These are phyloP conservation scores for Pempheris klunzingeri DNA, from an alignment of 2,797 vertebrate species.

Conservation along the genomic window DNA sequence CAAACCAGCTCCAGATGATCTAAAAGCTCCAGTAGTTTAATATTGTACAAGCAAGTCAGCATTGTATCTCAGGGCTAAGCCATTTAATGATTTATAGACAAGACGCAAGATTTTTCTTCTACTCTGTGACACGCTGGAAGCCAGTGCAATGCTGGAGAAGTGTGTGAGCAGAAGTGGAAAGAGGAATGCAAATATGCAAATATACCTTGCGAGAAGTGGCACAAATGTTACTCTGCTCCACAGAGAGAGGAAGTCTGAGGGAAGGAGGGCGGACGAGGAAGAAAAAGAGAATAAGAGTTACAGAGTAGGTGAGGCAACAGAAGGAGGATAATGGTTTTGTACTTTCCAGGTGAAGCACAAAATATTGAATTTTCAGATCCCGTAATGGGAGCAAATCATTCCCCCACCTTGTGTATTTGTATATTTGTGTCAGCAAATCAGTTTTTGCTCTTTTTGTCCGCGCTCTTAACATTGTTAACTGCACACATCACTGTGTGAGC, in stretches of 20 bases:
- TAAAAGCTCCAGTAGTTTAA: slow-evolving; percentile 57
- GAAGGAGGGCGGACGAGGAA: background rate
- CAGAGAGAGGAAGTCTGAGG: background rate
- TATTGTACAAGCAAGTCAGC: slow-evolving; percentile 60
- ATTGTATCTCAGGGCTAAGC: slow-evolving; percentile 55
- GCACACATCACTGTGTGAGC: slow-evolving; percentile 58
- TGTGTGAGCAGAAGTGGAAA: slow-evolving; percentile 7
- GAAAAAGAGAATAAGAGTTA: background rate
- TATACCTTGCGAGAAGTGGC: slow-evolving; percentile 11
- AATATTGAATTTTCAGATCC: slow-evolving; percentile 55
- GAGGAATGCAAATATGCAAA: slow-evolving; percentile 28
- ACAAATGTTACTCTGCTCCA: slow-evolving; percentile 3
- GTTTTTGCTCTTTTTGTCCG: slow-evolving; percentile 48
- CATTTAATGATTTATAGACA: slow-evolving; percentile 73
- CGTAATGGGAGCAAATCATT: slow-evolving; percentile 57
- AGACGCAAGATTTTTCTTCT: slow-evolving; percentile 36
- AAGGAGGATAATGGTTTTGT: slow-evolving; percentile 38
- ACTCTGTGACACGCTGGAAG: slow-evolving; percentile 46
- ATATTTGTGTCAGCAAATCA: slow-evolving; percentile 55
- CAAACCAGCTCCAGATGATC: slow-evolving; percentile 55
- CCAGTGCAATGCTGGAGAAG: slow-evolving; percentile 5
- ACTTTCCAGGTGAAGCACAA: slow-evolving; percentile 49
- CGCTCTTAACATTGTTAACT: slow-evolving; percentile 63
- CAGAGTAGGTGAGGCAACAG: background rate
- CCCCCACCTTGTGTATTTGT: slow-evolving; percentile 34